A percentile compares a stretch with the other conserved stretches of the same genome.
Conservation (phyloP, 2,797 vertebrate genomes). For the Acestrorhynchus altus region DNA sequence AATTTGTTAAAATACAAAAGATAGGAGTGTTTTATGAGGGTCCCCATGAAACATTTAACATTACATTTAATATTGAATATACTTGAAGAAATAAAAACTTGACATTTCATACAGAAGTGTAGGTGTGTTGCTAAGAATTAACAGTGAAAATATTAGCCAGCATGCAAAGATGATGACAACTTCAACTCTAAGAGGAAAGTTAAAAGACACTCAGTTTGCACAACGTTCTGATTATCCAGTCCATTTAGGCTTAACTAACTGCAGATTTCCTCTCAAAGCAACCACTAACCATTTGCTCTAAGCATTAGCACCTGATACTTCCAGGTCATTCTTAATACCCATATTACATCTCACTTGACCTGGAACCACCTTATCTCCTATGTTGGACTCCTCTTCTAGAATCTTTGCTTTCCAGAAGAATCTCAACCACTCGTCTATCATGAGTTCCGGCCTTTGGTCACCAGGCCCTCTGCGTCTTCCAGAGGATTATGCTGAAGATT, state of each 20-base stretch:
- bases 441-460: conserved; percentile 56
- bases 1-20: no score
- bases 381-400: conserved; percentile 6
- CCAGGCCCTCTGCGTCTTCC: conserved; percentile 52
- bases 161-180: no score
- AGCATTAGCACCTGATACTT: not conserved
- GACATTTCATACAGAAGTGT: no score
- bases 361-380: not conserved
- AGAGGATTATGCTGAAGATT: conserved; percentile 70
- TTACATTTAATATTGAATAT: no score
- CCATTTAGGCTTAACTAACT: not conserved
- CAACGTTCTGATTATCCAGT: not conserved
- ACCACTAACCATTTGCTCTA: not conserved
- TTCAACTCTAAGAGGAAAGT: no score
- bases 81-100: no score
- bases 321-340: conserved; percentile 4
- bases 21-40: no score
- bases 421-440: conserved; percentile 56
- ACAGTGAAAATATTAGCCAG: no score
- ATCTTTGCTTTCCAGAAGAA: conserved; percentile 64
- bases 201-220: no score
- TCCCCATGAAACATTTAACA: no score
- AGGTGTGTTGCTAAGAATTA: no score
- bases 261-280: not conserved
- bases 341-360: conserved; percentile 10